Percentiles rank a stretch among this genome's conserved stretches.
Evolutionary conservation across 35 echinoderm and acorn worm genomes (phyloP).

Genomic region (Heliocidaris tuberculata): DNA sequence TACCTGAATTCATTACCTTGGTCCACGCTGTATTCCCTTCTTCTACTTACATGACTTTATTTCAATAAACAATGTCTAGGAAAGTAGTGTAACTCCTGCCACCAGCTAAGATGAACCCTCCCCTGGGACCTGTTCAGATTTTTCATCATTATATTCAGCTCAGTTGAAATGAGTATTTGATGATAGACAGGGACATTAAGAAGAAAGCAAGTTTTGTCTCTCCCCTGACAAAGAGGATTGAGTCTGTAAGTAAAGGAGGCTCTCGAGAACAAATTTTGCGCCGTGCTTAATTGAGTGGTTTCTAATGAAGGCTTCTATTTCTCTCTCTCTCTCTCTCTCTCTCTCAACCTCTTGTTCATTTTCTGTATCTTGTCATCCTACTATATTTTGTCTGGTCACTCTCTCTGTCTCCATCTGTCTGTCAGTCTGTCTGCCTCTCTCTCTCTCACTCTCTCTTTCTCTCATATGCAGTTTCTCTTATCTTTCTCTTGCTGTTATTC

Average conservation of each 20-base stretch:
- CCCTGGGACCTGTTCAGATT: not conserved
- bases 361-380: not conserved
- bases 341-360: not conserved
- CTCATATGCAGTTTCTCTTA: no score
- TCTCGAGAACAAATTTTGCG: not conserved
- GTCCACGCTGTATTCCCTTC: not conserved
- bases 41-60: not conserved
- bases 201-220: not conserved
- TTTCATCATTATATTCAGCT: not conserved
- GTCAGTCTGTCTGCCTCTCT: not conserved
- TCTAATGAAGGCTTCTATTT: not conserved
- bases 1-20: not conserved
- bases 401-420: no score
- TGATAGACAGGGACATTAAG: not conserved
- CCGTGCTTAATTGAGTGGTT: not conserved
- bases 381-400: not conserved
- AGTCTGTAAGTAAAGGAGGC: not conserved
- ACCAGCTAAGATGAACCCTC: not conserved
- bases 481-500: no score
- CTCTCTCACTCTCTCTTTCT: no score
- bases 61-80: not conserved
- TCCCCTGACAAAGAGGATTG: not conserved
- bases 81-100: not conserved
- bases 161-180: not conserved
- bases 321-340: not conserved